Evolutionary conservation across 2,888 invertebrate species (phyloP).

Genomic region (Volucella zonaria): DNA sequence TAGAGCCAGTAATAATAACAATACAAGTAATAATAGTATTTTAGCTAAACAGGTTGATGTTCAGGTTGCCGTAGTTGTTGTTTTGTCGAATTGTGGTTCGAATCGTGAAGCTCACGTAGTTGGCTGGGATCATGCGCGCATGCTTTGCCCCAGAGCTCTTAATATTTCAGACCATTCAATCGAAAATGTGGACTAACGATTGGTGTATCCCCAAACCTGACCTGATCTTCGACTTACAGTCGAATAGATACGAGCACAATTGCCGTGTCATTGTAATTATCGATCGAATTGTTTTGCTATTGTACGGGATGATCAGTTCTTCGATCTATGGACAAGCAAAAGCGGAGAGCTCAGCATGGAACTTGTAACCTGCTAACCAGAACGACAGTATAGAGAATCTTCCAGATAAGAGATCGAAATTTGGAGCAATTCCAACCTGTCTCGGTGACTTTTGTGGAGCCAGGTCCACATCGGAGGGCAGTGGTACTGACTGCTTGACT

Average conservation of each 20-base stretch:
- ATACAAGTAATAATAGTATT: slow-evolving; percentile 72
- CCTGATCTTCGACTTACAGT: slow-evolving; percentile 21
- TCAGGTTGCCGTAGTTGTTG: slow-evolving; percentile 5
- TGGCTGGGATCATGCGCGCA: slow-evolving; percentile 57
- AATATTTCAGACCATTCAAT: slow-evolving; percentile 43
- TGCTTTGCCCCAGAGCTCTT: slow-evolving; percentile 66
- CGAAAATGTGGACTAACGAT: slow-evolving; percentile 21
- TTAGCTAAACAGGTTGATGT: slow-evolving; percentile 69
- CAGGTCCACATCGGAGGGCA: slow-evolving; percentile 1
- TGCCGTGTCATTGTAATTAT: slow-evolving; percentile 73
- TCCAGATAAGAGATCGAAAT: slow-evolving; percentile 46
- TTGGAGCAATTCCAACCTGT: slow-evolving; percentile 62
- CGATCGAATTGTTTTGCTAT: slow-evolving; percentile 70
- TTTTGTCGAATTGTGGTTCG: background rate
- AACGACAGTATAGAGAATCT: slow-evolving; percentile 43
- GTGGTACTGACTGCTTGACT: slow-evolving; percentile 5
- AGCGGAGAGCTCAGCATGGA: slow-evolving; percentile 46
- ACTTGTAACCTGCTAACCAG: slow-evolving; percentile 49
- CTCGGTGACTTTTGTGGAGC: slow-evolving; percentile 46
- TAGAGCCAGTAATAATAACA: slow-evolving; percentile 63
- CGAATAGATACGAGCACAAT: slow-evolving; percentile 41
- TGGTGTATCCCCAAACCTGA: slow-evolving; percentile 41
- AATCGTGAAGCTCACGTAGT: slow-evolving; percentile 58
- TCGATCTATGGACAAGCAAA: slow-evolving; percentile 25
- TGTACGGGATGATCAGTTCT: slow-evolving; percentile 57